Percentiles rank a stretch among this genome's conserved stretches.
These are phyloP conservation scores for Lucilia cuprina DNA, from an alignment of 1,140 invertebrate species.

Conservation along the genomic window DNA sequence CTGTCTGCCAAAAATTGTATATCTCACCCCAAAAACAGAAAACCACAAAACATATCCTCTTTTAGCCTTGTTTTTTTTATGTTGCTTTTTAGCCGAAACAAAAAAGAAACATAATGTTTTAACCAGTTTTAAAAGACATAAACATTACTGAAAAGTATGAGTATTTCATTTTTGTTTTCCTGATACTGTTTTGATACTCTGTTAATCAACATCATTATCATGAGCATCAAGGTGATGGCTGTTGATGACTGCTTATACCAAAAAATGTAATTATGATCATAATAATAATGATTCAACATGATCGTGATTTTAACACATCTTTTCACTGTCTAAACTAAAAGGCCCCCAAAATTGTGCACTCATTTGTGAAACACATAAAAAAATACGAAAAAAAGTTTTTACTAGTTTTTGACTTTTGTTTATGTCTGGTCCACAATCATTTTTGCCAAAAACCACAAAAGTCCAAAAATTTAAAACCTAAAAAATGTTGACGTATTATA, in stretches of 20 bases:
- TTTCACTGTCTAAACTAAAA: background rate
- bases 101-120: background rate
- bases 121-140: background rate
- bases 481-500: conserved; percentile 4
- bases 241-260: background rate
- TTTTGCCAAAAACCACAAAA: background rate
- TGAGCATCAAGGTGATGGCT: background rate
- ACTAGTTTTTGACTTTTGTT: background rate
- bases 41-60: conserved; percentile 13
- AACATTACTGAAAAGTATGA: background rate
- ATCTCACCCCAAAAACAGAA: background rate
- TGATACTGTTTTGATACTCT: background rate
- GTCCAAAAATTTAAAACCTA: conserved; percentile 4
- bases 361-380: background rate
- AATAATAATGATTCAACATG: background rate
- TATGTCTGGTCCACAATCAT: background rate
- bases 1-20: background rate
- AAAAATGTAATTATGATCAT: background rate
- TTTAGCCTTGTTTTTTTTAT: background rate
- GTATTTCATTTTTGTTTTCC: background rate
- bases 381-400: background rate
- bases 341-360: conserved; percentile 1
- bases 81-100: background rate
- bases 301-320: conserved; percentile 12
- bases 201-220: background rate